phyloP scores from a whole-genome alignment of 2,888 invertebrate species.

The Lepidochrysops patricia region DNA sequence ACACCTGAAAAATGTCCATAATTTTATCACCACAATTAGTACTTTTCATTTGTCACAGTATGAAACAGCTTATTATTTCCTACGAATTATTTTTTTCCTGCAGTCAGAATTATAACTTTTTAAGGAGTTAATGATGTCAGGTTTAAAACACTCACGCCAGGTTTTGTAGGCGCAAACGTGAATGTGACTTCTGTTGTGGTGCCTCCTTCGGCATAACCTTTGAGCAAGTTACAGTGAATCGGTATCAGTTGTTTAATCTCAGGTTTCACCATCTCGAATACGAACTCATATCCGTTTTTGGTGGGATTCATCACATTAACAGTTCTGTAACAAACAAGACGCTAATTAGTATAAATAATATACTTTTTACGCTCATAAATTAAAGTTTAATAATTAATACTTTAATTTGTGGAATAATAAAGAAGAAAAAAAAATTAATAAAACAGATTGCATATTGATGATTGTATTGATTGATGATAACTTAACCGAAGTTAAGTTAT shows the following conservation, averaged over 20 bases:
- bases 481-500: too few relatives aligned
- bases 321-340: constrained; percentile 53
- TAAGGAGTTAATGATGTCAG: too few relatives aligned
- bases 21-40: too few relatives aligned
- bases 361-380: neutral
- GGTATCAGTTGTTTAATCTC: constrained; percentile 57
- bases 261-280: constrained; percentile 70
- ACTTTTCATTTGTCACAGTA: neutral
- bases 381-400: too few relatives aligned
- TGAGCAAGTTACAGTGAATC: constrained; percentile 74
- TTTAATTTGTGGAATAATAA: too few relatives aligned
- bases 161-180: constrained; percentile 75
- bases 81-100: too few relatives aligned
- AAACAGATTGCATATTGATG: too few relatives aligned
- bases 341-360: neutral
- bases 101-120: too few relatives aligned
- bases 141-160: constrained; percentile 65
- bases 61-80: neutral
- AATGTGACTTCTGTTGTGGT: constrained; percentile 76
- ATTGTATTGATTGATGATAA: too few relatives aligned
- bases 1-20: constrained; percentile 39
- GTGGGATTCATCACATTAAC: constrained; percentile 81
- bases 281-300: constrained; percentile 72
- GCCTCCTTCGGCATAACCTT: constrained; percentile 76
- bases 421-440: too few relatives aligned